Evolutionary conservation across 2,888 invertebrate species (phyloP).

Genomic region (Saturnia pavonia): DNA sequence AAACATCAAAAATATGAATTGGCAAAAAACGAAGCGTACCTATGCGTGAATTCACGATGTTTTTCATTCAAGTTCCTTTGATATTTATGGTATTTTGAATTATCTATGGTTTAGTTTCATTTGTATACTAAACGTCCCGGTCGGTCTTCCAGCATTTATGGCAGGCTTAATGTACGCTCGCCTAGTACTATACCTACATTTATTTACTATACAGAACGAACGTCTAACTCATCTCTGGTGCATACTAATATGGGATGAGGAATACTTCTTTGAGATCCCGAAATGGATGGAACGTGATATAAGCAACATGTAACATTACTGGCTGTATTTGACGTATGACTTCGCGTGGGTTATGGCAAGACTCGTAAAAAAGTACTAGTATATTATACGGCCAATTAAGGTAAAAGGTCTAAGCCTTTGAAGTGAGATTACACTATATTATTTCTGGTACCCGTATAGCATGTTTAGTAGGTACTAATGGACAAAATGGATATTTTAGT

Average conservation of each 20-base stretch:
- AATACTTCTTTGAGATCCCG: conserved; percentile 16
- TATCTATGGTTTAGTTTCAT: too few relatives aligned
- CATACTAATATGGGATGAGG: conserved; percentile 21
- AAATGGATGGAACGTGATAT: conserved; percentile 21
- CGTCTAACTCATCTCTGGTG: conserved; percentile 20
- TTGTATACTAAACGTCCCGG: too few relatives aligned
- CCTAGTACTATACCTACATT: conserved; percentile 17
- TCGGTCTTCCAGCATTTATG: too few relatives aligned
- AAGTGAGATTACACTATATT: conserved; percentile 1
- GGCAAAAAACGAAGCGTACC: too few relatives aligned
- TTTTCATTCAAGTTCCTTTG: too few relatives aligned
- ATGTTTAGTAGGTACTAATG: not conserved
- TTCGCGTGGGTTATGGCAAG: conserved; percentile 5
- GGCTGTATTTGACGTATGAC: conserved; percentile 12
- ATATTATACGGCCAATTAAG: not conserved
- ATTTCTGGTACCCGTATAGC: not conserved
- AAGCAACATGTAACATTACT: conserved; percentile 9
- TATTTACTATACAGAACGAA: conserved; percentile 27
- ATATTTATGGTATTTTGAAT: too few relatives aligned
- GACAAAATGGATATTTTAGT: not conserved
- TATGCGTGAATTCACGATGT: too few relatives aligned
- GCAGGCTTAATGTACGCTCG: not conserved
- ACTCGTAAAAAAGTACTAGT: conserved; percentile 10
- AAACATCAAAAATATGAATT: too few relatives aligned
- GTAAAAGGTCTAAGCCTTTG: not conserved